Base-by-base conservation (phyloP, 1,140 invertebrate genomes). In the Drosophila pandora region DNA sequence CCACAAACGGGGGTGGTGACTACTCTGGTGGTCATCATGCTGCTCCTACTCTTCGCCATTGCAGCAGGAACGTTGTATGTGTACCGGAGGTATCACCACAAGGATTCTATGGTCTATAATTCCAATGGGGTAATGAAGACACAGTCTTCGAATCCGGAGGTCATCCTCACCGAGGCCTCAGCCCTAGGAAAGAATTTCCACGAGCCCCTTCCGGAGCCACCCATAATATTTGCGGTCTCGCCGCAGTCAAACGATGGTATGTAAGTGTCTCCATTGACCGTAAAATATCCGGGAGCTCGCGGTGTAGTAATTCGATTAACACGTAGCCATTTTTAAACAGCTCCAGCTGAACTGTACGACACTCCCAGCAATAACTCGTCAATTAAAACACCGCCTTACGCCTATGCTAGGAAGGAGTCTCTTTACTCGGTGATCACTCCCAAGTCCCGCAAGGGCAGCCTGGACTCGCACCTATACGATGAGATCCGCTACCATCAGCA, bases 401-500 rank as follows among this genome's bases (percentile, higher is more conserved):
- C 82, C 23, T 91, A 91, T 54, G 85, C 90, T 12, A 77, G 90
- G 34, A 91, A 91, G 45, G 90, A 90, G 32, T 91, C 90, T 1
- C 76, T 91, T 5, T 91, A 91, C 57, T 91, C 90, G 8, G 70
- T 90, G 12, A 73, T 91, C 3, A 62, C 84, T 32, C 85, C 88
- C 5, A 91, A 91, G 30, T 91, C 83, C 5, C 90, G 90, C 12
- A 91, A 91, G 50, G 82, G 82, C 30, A 91, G 90, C 25, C 67
- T 89, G 45, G 90, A 91, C 30, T 90, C 83, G 4, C 90, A 91
- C 73, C 53, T 91, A 7, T 91, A 91, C 43, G 90, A 91, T 32
- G 90, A 91, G 72, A 91, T 91, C 39, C 82, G 89, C 12, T 91
- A 91, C 57, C 90, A 91, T 37, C 90, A 90, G 48, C 87, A 84